Percentiles rank a stretch among this genome's conserved stretches.
These are phyloP conservation scores for Uria lomvia DNA, from an alignment of 2,113 vertebrate species.

Conservation along the genomic window DNA sequence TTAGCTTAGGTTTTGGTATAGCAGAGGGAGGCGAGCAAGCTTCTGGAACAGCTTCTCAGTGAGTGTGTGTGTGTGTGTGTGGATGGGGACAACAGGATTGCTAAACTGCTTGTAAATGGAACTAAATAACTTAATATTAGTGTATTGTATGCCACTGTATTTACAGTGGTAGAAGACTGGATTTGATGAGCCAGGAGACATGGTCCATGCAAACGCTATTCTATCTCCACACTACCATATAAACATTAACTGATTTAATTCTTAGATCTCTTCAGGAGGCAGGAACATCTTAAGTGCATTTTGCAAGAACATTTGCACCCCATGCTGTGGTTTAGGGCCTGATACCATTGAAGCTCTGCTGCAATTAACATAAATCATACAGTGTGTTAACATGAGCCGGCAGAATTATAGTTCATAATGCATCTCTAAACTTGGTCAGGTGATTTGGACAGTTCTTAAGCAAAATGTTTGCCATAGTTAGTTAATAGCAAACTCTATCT, in stretches of 20 bases:
- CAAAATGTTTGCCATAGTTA: background rate
- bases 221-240: background rate
- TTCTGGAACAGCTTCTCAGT: background rate
- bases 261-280: background rate
- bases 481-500: background rate
- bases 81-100: background rate
- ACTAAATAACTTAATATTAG: background rate
- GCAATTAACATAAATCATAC: background rate
- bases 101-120: background rate
- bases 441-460: background rate
- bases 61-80: background rate
- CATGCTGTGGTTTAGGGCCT: background rate
- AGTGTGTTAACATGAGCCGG: fast-evolving
- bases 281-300: background rate
- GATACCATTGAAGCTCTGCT: background rate
- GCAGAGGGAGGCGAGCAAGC: background rate
- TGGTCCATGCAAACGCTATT: background rate
- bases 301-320: background rate
- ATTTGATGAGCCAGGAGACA: background rate
- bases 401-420: background rate
- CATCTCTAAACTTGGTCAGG: background rate
- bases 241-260: background rate
- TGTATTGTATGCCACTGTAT: background rate
- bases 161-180: background rate
- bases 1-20: background rate